Evolutionary conservation across 2,888 invertebrate genomes (phyloP), one percentile per base, ranked within the genome.

Genomic region (Melinaea marsaeus): DNA sequence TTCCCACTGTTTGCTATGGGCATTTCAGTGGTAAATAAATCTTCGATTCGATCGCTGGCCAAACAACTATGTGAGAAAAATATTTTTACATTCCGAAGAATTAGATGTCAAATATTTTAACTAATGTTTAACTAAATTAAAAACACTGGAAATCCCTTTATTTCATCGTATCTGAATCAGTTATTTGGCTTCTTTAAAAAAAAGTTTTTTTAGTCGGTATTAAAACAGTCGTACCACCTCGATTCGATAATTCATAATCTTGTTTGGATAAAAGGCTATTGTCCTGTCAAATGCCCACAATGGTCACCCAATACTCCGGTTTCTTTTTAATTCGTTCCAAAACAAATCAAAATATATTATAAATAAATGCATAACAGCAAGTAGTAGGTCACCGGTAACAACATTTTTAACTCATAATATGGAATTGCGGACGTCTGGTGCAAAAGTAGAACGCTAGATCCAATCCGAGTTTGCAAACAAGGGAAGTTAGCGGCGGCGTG

Each of bases 401-500:
- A 84, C 79, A 80, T 86, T 87, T 88, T 84, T 85, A 88, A 89
- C 87, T 84, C 86, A 86, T 88, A 88, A 89, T 87, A 89, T 81
- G 87, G 86, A 83, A 88, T 87, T 85, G 85, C 85, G 85, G 83
- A 85, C 85, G 83, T 85, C 81, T 84, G 82, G 79, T 79, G 79
- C 85, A 89, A 51, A 88, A 89, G 86, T 88, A 84, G 88, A 85
- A 80, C 88, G 84, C 85, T 80, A 79, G 85, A 89, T 88, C 88
- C 90, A 90, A 90, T 90, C 90, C 81, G 81, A 90, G 88, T 90
- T 89, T 84, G 88, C 88, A 90, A 90, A 90, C 88, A 90, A 90
- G 90, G 83, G 86, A 88, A 88, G 88, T 90, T 88, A 86, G 74
- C 69, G 72, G 77, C 75, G 77, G 80, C 76, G 76, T 77, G 78